Evolutionary conservation across 2,797 vertebrate species (phyloP).

Genomic region (Pteropus rufus): DNA sequence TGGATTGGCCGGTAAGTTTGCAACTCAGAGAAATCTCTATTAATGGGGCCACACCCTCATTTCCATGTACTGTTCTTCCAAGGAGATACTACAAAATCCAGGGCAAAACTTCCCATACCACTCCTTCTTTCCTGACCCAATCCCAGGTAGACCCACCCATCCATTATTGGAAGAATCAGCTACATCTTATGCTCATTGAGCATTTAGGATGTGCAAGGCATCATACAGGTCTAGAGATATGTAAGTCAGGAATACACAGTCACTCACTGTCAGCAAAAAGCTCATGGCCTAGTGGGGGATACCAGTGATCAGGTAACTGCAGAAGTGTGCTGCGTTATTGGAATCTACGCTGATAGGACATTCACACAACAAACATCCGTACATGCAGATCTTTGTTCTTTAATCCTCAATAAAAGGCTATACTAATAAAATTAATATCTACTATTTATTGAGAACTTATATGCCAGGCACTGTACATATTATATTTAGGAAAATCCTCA

Average conservation of each 20-base stretch:
- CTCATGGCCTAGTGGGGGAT: neutral
- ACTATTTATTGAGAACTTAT: conserved; percentile 71
- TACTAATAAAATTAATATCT: conserved; percentile 63
- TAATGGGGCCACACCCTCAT: neutral
- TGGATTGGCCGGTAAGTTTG: neutral
- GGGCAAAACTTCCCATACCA: neutral
- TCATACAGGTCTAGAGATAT: neutral
- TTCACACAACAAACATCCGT: neutral
- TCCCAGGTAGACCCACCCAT: neutral
- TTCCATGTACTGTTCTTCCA: neutral
- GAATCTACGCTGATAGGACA: conserved; percentile 8
- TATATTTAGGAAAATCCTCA: conserved; percentile 62
- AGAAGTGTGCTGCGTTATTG: neutral
- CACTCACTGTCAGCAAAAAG: neutral
- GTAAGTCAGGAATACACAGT: neutral
- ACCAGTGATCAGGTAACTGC: neutral
- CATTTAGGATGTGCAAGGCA: neutral
- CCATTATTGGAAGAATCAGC: neutral
- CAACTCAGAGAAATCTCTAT: conserved; percentile 5
- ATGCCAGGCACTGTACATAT: conserved; percentile 69
- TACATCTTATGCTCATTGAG: neutral
- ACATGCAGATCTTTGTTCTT: conserved; percentile 29
- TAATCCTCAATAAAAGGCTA: conserved; percentile 63
- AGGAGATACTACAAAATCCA: neutral
- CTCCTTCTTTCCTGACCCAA: neutral